phyloP scores from a whole-genome alignment of 92 coral and sea anemone species.

The Actinernus sp. region DNA sequence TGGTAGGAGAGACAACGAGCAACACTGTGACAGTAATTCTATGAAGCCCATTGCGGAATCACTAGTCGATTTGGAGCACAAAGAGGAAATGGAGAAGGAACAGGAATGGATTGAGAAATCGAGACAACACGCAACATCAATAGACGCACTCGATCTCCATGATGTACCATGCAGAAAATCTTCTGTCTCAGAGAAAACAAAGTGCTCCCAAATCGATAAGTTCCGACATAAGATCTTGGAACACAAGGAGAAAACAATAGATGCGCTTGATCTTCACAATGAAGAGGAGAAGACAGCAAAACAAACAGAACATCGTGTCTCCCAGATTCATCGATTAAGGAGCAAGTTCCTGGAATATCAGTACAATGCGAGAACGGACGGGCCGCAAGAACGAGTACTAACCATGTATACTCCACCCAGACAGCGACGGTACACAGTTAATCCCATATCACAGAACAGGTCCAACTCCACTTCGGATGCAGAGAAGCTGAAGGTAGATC shows the following conservation, averaged over 20 bases:
- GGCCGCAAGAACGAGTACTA: background rate
- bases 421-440: background rate
- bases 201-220: constrained; percentile 40
- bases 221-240: constrained; percentile 48
- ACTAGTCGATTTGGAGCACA: background rate
- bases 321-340: constrained; percentile 71
- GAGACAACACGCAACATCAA: constrained; percentile 39
- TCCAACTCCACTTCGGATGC: constrained; percentile 25
- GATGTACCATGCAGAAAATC: constrained; percentile 4
- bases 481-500: background rate
- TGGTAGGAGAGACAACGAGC: background rate
- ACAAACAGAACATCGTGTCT: constrained; percentile 16
- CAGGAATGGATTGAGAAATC: constrained; percentile 9
- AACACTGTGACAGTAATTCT: background rate
- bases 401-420: constrained; percentile 2
- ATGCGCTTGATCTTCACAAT: constrained; percentile 21
- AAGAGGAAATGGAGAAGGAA: constrained; percentile 9
- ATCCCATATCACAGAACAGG: background rate
- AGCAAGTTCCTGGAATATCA: constrained; percentile 45
- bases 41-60: background rate
- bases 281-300: background rate
- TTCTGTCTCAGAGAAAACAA: background rate
- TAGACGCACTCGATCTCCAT: constrained; percentile 63
- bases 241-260: constrained; percentile 15
- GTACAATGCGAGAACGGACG: constrained; percentile 10